Percentiles rank a stretch among this genome's conserved stretches.
phyloP scores from a whole-genome alignment of 1,140 invertebrate species.

The Proales similis region DNA sequence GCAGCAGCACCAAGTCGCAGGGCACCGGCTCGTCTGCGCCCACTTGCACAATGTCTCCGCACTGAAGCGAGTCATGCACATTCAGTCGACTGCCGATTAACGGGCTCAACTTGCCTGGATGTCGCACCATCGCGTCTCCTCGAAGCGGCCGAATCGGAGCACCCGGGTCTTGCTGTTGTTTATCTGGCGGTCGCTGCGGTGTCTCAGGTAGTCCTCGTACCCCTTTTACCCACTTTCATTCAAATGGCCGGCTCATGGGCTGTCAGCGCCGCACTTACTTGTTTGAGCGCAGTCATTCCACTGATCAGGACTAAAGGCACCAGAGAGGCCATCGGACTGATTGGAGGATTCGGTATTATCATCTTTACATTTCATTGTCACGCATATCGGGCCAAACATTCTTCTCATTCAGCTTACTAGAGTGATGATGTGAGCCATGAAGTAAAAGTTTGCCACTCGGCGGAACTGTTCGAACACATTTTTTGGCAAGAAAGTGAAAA shows the following conservation, averaged over 20 bases:
- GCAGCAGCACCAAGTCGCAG: not conserved
- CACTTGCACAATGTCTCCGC: not conserved
- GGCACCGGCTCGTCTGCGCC: not conserved
- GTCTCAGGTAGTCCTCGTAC: conserved; percentile 70
- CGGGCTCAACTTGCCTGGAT: conserved; percentile 43
- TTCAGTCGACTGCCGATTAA: not conserved
- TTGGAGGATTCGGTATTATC: conserved; percentile 61
- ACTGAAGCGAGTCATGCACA: not conserved
- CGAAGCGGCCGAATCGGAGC: conserved; percentile 58
- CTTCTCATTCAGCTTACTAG: conserved; percentile 54
- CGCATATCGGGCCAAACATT: too few species aligned
- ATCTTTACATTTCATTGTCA: not conserved
- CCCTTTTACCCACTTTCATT: conserved; percentile 47
- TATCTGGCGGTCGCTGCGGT: conserved; percentile 65
- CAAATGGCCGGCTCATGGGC: not conserved
- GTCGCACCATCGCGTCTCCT: conserved; percentile 37
- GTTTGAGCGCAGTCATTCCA: conserved; percentile 62
- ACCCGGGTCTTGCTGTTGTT: conserved; percentile 62
- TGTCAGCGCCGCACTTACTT: conserved; percentile 42
- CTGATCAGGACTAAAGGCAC: conserved; percentile 70
- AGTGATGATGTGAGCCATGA: conserved; percentile 64
- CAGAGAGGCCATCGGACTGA: conserved; percentile 67
- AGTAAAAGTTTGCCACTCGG: conserved; percentile 75
- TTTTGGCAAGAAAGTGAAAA: conserved; percentile 71
- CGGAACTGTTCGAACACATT: conserved; percentile 77